Base-by-base conservation (phyloP, 2,797 vertebrate genomes). In the Chromobotia macracanthus region DNA sequence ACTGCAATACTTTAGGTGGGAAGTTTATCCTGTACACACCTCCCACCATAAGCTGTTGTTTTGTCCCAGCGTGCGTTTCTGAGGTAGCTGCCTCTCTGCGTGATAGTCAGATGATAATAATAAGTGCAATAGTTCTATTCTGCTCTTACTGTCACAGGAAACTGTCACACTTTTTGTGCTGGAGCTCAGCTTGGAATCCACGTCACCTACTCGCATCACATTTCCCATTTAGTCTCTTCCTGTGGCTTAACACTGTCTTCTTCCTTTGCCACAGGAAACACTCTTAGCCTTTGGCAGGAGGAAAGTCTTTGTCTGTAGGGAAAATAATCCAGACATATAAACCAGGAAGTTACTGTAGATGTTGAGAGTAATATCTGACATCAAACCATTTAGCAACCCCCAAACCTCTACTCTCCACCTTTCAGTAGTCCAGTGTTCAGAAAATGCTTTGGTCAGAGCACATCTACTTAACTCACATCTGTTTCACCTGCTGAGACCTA, bases 241-340 rank as follows among this genome's bases (percentile, higher is more conserved):
- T 84, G 81, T 65, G 19, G 31, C 51, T 79, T 76, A 81, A 73
- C 71, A 70, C 58, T 35, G 79, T 79, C 72, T 65, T 38, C 51
- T 79, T 84, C 81, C 81, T 80, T 72, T 78, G 68, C 70, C 76
- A 72, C 79, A 85, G 79, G 79, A 83, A 79, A 78, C 81, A 35
- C 64, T 75, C 21, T 46, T 46, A 60, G 46, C 51, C 68, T 81
- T 50, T 63, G 75, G 55, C 15, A 78, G 1, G 15, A 64, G 16
- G 28, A 25, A 41, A 28, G 12, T n/a, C 23, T 23, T 77, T 13
- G 44, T 44, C 21, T 38, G 18, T 51, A 60, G 53, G 25, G 25
- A 35, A 58, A 19, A 12, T 44, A 38, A 19, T 76, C 63, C 23
- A 56, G 74, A 67, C 51, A 31, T 67, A 48, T 75, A 31, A 58